phyloP scores from a whole-genome alignment of 2,888 invertebrate species.

The Limnephilus lunatus region DNA sequence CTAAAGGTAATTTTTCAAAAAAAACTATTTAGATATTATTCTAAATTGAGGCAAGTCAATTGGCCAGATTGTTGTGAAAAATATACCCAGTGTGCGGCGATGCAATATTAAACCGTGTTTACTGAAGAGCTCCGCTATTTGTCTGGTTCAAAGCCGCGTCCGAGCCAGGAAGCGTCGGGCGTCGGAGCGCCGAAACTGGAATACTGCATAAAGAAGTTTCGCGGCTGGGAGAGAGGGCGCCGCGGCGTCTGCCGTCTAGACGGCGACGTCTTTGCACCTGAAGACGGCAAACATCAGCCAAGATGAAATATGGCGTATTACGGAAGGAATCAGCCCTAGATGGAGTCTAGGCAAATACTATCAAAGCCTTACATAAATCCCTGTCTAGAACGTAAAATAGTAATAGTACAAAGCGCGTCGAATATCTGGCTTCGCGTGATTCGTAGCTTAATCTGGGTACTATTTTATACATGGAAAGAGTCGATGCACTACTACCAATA shows the following conservation, averaged over 20 bases:
- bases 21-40: neutral
- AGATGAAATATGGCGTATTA: constrained; percentile 3
- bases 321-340: neutral
- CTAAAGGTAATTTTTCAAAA: too few species aligned
- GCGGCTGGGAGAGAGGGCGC: neutral
- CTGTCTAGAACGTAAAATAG: neutral
- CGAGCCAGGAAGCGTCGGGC: neutral
- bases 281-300: constrained; percentile 15
- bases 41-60: neutral
- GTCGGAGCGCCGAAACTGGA: neutral
- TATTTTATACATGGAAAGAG: neutral
- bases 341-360: constrained; percentile 9
- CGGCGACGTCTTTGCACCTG: constrained; percentile 25
- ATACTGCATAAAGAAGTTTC: constrained; percentile 1
- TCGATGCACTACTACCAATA: neutral
- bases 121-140: neutral
- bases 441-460: neutral
- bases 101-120: constrained; percentile 11
- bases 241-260: neutral
- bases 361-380: neutral
- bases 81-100: neutral
- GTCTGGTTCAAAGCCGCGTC: neutral
- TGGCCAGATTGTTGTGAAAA: neutral
- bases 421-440: neutral
- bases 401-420: neutral